Evolutionary conservation across 2,888 invertebrate species (phyloP).

Genomic region (Patella depressa): DNA sequence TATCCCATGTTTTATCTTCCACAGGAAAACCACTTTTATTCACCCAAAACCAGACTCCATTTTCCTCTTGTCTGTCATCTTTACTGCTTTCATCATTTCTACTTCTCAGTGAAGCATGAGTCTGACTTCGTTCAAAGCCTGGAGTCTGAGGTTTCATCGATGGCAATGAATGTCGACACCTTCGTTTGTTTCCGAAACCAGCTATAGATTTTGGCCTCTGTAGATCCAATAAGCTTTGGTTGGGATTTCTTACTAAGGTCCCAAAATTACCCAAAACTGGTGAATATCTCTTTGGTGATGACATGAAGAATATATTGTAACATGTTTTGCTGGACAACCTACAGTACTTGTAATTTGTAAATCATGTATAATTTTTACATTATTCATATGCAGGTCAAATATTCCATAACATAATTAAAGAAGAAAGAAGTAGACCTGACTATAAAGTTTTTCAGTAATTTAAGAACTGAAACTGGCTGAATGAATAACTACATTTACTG

Average conservation of each 20-base stretch:
- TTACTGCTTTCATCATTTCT: constrained; percentile 33
- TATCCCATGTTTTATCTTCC: constrained; percentile 67
- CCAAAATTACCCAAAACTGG: constrained; percentile 30
- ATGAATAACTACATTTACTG: too few species aligned
- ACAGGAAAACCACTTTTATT: constrained; percentile 70
- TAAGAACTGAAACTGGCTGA: too few species aligned
- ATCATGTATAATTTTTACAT: too few species aligned
- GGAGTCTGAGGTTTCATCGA: constrained; percentile 2
- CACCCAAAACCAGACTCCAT: constrained; percentile 69
- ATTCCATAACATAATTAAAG: too few species aligned
- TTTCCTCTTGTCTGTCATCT: constrained; percentile 60
- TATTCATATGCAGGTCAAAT: too few species aligned
- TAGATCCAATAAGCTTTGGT: constrained; percentile 26
- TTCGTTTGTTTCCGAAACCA: constrained; percentile 9
- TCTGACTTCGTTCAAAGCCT: not conserved
- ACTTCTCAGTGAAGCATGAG: not conserved
- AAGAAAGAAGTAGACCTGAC: too few species aligned
- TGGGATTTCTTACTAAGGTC: constrained; percentile 33
- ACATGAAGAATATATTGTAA: not conserved
- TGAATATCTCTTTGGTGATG: not conserved
- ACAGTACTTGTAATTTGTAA: too few species aligned
- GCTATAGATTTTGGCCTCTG: not conserved
- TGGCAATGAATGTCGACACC: not conserved
- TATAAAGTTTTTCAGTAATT: too few species aligned
- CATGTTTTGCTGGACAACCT: too few species aligned